phyloP scores from a whole-genome alignment of 2,888 invertebrate genomes.

The Cremastobaeus sp. region DNA sequence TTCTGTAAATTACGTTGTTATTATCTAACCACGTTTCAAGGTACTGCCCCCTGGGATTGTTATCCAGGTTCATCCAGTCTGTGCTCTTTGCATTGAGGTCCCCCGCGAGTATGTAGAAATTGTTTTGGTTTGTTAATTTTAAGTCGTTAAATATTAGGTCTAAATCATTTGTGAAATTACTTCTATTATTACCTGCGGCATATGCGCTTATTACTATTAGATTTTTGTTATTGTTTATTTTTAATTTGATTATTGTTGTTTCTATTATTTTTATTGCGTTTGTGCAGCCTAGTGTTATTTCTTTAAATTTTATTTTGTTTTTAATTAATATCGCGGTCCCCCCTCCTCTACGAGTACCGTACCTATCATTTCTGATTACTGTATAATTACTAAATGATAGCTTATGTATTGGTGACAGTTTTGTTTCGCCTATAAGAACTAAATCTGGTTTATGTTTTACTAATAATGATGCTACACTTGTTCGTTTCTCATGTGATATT shows the following conservation, averaged over 20 bases:
- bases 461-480: not conserved
- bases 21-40: not conserved
- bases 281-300: not conserved
- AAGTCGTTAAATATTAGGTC: not conserved
- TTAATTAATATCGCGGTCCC: slow-evolving; percentile 5
- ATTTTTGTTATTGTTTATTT: not conserved
- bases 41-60: not conserved
- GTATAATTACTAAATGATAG: not conserved
- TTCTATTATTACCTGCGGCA: not conserved
- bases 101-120: not conserved
- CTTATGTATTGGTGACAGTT: not conserved
- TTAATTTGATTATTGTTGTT: not conserved
- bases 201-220: not conserved
- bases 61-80: not conserved
- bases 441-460: not conserved
- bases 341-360: not conserved
- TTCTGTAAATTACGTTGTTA: not conserved
- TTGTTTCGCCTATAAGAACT: not conserved
- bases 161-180: not conserved
- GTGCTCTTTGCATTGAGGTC: not conserved
- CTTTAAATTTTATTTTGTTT: not conserved
- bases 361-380: not conserved
- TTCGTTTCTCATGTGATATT: not conserved
- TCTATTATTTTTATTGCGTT: not conserved
- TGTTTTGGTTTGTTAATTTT: not conserved